These are phyloP conservation scores for Camelus dromedarius DNA, from an alignment of 2,113 vertebrate species.

Conservation along the genomic window DNA sequence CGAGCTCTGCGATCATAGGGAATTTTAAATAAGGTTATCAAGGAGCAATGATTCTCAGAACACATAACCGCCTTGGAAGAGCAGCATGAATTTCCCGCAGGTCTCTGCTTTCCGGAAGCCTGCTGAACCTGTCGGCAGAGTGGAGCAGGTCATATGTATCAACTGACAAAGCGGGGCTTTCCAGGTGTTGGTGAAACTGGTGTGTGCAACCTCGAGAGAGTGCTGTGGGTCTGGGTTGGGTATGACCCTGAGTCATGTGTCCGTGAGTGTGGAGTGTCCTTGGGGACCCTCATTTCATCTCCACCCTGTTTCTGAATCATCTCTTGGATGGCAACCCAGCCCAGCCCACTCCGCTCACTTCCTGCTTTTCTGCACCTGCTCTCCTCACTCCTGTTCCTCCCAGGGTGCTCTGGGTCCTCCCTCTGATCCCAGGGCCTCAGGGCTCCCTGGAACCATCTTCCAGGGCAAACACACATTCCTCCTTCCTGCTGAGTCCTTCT, in stretches of 20 bases:
- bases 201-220: neutral
- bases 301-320: no score
- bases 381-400: neutral
- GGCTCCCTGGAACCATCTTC: neutral
- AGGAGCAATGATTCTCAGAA: neutral
- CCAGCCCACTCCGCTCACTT: no score
- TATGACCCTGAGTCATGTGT: neutral
- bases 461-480: neutral
- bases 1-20: rapidly evolving
- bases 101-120: neutral
- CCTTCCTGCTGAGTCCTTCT: neutral
- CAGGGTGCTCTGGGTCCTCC: neutral
- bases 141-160: neutral
- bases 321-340: no score
- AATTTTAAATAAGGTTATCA: neutral
- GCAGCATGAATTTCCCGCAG: rapidly evolving
- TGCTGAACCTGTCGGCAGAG: neutral
- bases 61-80: rapidly evolving
- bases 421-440: neutral
- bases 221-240: no score
- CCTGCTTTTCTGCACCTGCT: neutral
- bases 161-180: neutral
- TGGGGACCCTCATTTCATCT: neutral
- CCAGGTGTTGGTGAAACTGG: rapidly evolving
- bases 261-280: neutral